A percentile compares a stretch with the other conserved stretches of the same genome.
Evolutionary conservation across 2,888 invertebrate species (phyloP).

Genomic region (Drosophila affinis): DNA sequence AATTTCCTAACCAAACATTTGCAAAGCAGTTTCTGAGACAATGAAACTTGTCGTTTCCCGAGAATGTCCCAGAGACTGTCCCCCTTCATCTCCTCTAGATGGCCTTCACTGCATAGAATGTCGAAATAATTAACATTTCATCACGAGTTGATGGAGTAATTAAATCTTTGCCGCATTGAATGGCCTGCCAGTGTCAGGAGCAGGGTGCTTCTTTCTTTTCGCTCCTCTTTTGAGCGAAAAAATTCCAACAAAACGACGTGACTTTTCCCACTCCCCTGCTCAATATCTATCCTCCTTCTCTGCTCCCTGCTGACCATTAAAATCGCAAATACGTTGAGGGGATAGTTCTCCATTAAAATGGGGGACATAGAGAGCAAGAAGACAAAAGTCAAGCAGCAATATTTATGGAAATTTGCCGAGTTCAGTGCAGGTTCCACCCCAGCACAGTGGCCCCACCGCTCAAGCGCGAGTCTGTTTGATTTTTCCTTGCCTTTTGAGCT

Average conservation of each 20-base stretch:
- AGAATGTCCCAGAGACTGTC: not conserved
- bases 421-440: constrained; percentile 43
- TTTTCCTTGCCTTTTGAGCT: constrained; percentile 42
- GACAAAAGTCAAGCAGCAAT: constrained; percentile 41
- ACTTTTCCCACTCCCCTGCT: constrained; percentile 11
- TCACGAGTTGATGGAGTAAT: constrained; percentile 49
- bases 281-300: no score
- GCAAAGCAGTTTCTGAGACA: not conserved
- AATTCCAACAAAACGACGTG: constrained; percentile 30
- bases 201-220: constrained; percentile 3
- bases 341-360: not conserved
- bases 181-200: constrained; percentile 15
- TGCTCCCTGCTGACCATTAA: constrained; percentile 22
- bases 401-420: constrained; percentile 59
- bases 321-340: constrained; percentile 11
- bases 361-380: not conserved
- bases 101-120: constrained; percentile 8
- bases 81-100: not conserved
- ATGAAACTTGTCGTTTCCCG: not conserved
- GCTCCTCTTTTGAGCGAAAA: constrained; percentile 14
- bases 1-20: constrained; percentile 20
- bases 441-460: constrained; percentile 1
- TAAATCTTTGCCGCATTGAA: constrained; percentile 33
- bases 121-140: constrained; percentile 36
- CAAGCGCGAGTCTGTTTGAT: constrained; percentile 60